These are phyloP conservation scores for Celastrina argiolus DNA, from an alignment of 2,888 invertebrate species.

Conservation along the genomic window DNA sequence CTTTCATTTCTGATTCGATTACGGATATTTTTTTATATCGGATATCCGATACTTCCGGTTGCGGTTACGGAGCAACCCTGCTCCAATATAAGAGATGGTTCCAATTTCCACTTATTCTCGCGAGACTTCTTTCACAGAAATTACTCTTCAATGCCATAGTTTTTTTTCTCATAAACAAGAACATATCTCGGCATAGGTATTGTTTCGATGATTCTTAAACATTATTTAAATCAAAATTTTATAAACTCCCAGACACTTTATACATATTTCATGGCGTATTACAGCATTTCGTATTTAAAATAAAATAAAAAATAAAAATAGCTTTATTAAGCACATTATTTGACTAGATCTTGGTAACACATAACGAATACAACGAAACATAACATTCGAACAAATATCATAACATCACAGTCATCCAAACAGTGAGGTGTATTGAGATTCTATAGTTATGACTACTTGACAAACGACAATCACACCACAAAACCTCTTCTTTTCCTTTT, in stretches of 20 bases:
- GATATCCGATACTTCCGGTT: too few relatives aligned
- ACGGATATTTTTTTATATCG: too few relatives aligned
- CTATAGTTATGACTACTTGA: conserved; percentile 44
- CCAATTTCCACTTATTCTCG: too few relatives aligned
- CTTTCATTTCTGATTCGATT: too few relatives aligned
- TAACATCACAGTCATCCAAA: conserved; percentile 70
- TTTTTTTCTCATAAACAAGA: not conserved
- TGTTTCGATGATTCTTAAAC: not conserved
- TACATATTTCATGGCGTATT: not conserved
- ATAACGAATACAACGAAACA: conserved; percentile 32
- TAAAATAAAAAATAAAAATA: too few relatives aligned
- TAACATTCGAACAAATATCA: conserved; percentile 51
- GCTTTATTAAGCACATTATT: too few relatives aligned
- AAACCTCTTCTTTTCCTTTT: conserved; percentile 48
- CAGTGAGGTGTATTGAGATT: conserved; percentile 61
- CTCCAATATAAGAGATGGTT: too few relatives aligned
- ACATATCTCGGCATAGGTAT: not conserved
- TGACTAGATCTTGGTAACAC: conserved; percentile 24
- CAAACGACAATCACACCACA: conserved; percentile 49
- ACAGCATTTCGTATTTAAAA: too few relatives aligned
- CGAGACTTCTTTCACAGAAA: too few relatives aligned
- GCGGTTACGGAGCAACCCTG: too few relatives aligned
- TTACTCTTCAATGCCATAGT: not conserved
- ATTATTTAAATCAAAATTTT: not conserved
- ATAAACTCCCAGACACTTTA: not conserved